phyloP scores from a whole-genome alignment of 2,113 vertebrate genomes.

The Pogonocichla stellata region DNA sequence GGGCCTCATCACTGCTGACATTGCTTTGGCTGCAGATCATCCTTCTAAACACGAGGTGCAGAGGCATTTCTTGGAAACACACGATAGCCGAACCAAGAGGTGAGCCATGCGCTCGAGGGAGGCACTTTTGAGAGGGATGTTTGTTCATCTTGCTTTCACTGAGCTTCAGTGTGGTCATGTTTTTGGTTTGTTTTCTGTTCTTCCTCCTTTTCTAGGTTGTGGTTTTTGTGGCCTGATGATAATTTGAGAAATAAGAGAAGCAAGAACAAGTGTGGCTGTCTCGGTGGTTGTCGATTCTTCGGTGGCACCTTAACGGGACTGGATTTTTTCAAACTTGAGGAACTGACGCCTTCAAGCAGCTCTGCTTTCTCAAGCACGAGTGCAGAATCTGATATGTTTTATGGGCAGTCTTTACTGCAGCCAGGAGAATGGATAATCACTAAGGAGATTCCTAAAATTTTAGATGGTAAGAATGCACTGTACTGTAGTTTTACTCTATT shows the following conservation, averaged over 20 bases:
- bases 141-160: neutral
- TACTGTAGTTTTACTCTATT: neutral
- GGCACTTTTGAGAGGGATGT: neutral
- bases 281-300: conserved; percentile 94
- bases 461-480: conserved; percentile 81
- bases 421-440: conserved; percentile 93
- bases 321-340: conserved; percentile 93
- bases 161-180: neutral
- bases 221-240: conserved; percentile 97
- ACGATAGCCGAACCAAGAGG: conserved; percentile 91
- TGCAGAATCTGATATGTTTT: conserved; percentile 90
- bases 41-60: conserved; percentile 93
- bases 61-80: conserved; percentile 90
- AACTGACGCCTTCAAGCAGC: conserved; percentile 91
- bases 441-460: conserved; percentile 86
- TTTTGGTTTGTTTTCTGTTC: neutral
- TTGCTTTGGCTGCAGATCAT: conserved; percentile 93
- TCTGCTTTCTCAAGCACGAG: conserved; percentile 88
- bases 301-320: conserved; percentile 87
- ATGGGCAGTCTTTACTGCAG: conserved; percentile 92
- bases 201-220: conserved; percentile 77
- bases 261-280: conserved; percentile 92
- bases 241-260: conserved; percentile 84
- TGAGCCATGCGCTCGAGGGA: conserved; percentile 16
- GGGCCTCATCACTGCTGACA: conserved; percentile 92